Evolutionary conservation across 2,797 vertebrate species (phyloP), one percentile per base, ranked within the genome.

Genomic region (Hemibagrus guttatus): DNA sequence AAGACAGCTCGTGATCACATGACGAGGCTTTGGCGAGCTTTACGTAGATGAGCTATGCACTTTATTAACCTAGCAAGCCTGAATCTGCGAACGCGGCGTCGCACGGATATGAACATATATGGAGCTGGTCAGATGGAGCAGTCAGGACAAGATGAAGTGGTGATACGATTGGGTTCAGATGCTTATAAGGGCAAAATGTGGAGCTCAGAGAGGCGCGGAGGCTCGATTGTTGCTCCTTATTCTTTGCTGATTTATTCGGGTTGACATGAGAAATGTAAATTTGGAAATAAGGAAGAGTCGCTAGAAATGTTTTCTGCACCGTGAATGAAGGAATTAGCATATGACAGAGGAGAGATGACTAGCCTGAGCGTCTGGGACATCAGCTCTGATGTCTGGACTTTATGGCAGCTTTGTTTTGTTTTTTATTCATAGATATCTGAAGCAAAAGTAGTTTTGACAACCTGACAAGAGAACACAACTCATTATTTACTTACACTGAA

Each of bases 41-140:
- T 39, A 52, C 19, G 2, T 35, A 26, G 56, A 46, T 31, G 12
- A 63, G 69, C 19, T 54, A 4, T 49, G 79, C 28, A 39, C 66
- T 82, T 81, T 86, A 82, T 82, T 82, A 82, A 82, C 35, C 11
- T 16, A 31, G 42, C 42, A 7, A 59, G 46, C 28, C 61, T 3
- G 23, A n/a, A 56, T 72, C 39, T 23, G 42, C 35, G 52, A 63
- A 31, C 28, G 21, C 14, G 21, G 75, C 28, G 3, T 11, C 19
- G 31, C 71, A 31, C 4, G 31, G 39, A 83, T 84, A 68, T 87
- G 86, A 66, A 69, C 86, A 78, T 87, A 84, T 78, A 87, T 69
- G 86, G 81, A 9, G 49, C 13, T 78, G 72, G 72, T 59, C 81
- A 66, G 61, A 87, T 17, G 59, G 8, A 19, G 59, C 28, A 52